phyloP scores from a whole-genome alignment of 2,113 vertebrate genomes.

The Semicossyphus pulcher region DNA sequence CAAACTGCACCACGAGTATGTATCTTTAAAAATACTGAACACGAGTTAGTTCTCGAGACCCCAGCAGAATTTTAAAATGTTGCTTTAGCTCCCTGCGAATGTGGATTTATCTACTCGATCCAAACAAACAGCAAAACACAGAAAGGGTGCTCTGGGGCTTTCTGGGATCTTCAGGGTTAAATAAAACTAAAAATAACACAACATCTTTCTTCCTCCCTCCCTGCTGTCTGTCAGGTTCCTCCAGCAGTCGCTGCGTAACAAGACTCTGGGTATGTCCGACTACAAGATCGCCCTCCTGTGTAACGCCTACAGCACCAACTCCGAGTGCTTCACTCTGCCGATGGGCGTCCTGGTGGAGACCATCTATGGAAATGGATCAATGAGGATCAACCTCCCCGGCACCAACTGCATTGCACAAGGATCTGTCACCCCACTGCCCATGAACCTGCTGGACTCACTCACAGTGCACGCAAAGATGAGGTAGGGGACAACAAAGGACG shows the following conservation, averaged over 20 bases:
- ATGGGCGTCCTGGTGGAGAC: slow-evolving; percentile 99
- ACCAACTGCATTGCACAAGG: slow-evolving; percentile 95
- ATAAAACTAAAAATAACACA: neutral
- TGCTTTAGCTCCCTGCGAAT: neutral
- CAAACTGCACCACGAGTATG: slow-evolving; percentile 96
- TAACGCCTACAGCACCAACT: slow-evolving; percentile 98
- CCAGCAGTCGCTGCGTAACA: slow-evolving; percentile 96
- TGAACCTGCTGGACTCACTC: slow-evolving; percentile 98
- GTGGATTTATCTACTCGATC: neutral
- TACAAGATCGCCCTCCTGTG: slow-evolving; percentile 98
- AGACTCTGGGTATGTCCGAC: slow-evolving; percentile 96
- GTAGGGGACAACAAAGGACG: slow-evolving; percentile 68
- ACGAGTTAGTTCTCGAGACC: too few relatives aligned
- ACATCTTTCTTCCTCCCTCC: neutral
- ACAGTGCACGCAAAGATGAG: slow-evolving; percentile 99
- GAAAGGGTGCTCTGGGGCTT: neutral
- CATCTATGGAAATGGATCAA: slow-evolving; percentile 95
- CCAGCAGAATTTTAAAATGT: neutral
- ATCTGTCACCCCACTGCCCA: slow-evolving; percentile 93
- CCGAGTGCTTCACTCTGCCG: slow-evolving; percentile 96
- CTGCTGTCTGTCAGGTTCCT: slow-evolving; percentile 86
- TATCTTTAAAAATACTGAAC: neutral
- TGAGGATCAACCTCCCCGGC: slow-evolving; percentile 93
- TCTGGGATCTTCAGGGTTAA: too few relatives aligned
- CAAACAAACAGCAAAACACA: neutral